These are phyloP conservation scores for Brachyalestes nurse DNA, from an alignment of 2,797 vertebrate species.

Conservation along the genomic window DNA sequence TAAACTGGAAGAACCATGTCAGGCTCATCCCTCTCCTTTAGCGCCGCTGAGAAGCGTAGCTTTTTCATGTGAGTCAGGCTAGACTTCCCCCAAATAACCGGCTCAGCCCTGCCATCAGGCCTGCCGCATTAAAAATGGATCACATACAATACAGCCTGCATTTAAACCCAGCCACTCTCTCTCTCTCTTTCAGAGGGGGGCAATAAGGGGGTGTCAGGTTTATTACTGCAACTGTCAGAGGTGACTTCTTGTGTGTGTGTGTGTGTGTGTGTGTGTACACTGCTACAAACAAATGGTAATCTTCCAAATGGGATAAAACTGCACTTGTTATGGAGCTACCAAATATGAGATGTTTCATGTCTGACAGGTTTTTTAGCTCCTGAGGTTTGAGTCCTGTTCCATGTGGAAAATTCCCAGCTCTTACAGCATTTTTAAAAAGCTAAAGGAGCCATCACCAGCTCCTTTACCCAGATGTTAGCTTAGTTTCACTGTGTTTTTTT, in stretches of 20 bases:
- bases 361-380: conserved; percentile 3
- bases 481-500: too few species aligned
- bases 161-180: conserved; percentile 31
- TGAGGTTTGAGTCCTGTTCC: not conserved
- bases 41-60: conserved; percentile 13
- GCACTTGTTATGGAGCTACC: not conserved
- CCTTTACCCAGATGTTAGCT: not conserved
- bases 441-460: not conserved
- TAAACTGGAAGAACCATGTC: conserved; percentile 47
- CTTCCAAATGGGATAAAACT: not conserved
- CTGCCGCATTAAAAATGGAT: conserved; percentile 55
- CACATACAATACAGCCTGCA: conserved; percentile 48
- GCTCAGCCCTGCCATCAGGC: conserved; percentile 37
- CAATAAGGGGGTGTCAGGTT: not conserved
- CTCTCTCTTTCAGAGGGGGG: conserved; percentile 9
- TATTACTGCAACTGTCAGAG: conserved; percentile 28
- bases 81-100: conserved; percentile 51
- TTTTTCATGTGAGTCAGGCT: conserved; percentile 51
- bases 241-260: not conserved
- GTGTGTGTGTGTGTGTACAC: not conserved
- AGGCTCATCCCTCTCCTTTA: conserved; percentile 38
- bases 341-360: conserved; percentile 9
- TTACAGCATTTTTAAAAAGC: not conserved
- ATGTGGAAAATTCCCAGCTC: not conserved
- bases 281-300: conserved; percentile 13